Conservation (phyloP, 2,888 invertebrate genomes). For the Drosophila macrospina region DNA sequence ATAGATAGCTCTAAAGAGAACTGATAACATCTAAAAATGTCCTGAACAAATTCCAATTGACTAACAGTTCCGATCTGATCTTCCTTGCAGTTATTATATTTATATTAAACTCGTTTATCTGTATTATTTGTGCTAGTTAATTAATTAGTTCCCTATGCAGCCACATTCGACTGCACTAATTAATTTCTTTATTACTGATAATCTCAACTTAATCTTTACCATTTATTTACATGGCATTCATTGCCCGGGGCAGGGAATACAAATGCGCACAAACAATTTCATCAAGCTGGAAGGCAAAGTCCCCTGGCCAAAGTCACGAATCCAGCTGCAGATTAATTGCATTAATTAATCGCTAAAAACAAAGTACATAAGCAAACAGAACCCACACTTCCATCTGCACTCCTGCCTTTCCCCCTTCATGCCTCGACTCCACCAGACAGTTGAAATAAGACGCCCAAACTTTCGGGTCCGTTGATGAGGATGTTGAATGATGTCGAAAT, state of each 20-base stretch:
- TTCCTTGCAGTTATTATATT: no score
- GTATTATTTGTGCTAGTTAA: not conserved
- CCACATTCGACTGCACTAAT: conserved; percentile 40
- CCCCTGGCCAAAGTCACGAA: conserved; percentile 44
- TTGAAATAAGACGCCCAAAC: conserved; percentile 59
- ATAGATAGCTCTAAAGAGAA: no score
- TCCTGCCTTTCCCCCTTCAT: not conserved
- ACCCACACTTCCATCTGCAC: not conserved
- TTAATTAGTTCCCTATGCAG: not conserved
- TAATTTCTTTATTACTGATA: conserved; percentile 75
- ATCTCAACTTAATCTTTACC: conserved; percentile 74
- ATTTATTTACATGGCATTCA: conserved; percentile 68
- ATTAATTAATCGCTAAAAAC: conserved; percentile 84
- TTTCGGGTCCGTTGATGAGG: conserved; percentile 39
- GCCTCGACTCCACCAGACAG: conserved; percentile 23
- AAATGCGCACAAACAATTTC: conserved; percentile 79
- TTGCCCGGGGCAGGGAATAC: conserved; percentile 43
- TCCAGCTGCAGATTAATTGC: conserved; percentile 85
- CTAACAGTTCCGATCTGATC: no score
- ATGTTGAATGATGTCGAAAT: conserved; percentile 37
- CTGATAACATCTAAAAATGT: no score
- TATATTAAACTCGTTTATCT: no score
- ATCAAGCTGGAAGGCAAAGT: conserved; percentile 59
- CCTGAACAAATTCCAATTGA: no score
- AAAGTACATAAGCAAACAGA: conserved; percentile 69